These are phyloP conservation scores for Atrichornis clamosus DNA, from an alignment of 2,113 vertebrate genomes.

Conservation along the genomic window DNA sequence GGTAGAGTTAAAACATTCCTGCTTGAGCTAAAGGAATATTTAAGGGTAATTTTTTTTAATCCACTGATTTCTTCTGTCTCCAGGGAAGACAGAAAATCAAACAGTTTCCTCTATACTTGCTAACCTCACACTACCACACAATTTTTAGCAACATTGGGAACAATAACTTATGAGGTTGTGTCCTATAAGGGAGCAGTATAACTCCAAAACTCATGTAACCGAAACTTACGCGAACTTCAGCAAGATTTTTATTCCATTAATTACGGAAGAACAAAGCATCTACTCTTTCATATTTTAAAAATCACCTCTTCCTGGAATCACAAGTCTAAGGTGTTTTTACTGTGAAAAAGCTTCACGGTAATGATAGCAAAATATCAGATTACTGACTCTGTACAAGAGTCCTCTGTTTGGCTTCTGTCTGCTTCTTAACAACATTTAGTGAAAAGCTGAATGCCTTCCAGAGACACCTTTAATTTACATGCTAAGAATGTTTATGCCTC, in stretches of 20 bases:
- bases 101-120: neutral
- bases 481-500: conserved; percentile 40
- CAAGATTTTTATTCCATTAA: neutral
- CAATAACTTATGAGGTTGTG: neutral
- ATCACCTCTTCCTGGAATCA: conserved; percentile 13
- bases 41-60: neutral
- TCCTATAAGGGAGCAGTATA: neutral
- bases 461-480: conserved; percentile 40
- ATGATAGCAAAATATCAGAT: conserved; percentile 47
- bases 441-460: conserved; percentile 37
- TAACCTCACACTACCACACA: neutral
- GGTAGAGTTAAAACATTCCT: neutral
- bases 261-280: conserved; percentile 22
- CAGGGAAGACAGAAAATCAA: neutral
- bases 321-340: conserved; percentile 13
- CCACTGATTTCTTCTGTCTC: neutral
- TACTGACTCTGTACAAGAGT: neutral
- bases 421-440: conserved; percentile 5
- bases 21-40: neutral
- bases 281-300: conserved; percentile 15
- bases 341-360: conserved; percentile 13
- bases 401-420: conserved; percentile 39
- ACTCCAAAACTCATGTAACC: neutral
- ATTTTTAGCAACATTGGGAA: neutral
- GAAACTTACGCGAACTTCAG: neutral